Evolutionary conservation across 2,888 invertebrate species (phyloP).

Genomic region (Pharmacophagus antenor): DNA sequence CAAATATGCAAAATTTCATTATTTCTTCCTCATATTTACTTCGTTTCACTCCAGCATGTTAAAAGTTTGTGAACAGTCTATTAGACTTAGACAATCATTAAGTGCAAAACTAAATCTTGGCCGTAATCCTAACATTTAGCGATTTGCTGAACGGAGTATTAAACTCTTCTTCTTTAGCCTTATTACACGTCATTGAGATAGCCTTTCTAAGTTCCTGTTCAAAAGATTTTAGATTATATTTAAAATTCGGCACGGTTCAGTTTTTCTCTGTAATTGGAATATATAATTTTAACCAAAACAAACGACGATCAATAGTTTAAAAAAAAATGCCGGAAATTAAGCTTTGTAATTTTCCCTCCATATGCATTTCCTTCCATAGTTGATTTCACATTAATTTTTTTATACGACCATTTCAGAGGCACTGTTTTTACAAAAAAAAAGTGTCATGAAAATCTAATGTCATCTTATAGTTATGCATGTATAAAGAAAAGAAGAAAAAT

Average conservation of each 20-base stretch:
- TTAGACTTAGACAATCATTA: conserved; percentile 10
- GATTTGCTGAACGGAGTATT: conserved; percentile 14
- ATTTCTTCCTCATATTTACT: neutral
- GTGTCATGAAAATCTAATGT: too few relatives aligned
- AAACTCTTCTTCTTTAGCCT: conserved; percentile 16
- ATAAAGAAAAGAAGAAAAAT: too few relatives aligned
- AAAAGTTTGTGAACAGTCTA: conserved; percentile 9
- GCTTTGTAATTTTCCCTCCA: too few relatives aligned
- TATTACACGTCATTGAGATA: neutral
- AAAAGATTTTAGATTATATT: neutral
- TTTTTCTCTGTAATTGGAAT: neutral
- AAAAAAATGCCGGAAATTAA: too few relatives aligned
- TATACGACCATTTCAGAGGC: too few relatives aligned
- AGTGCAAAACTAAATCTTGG: conserved; percentile 13
- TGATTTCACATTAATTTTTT: too few relatives aligned
- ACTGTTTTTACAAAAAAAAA: too few relatives aligned
- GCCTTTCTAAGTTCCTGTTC: neutral
- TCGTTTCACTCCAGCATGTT: neutral
- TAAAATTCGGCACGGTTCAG: neutral
- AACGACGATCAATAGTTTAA: too few relatives aligned
- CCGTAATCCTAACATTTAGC: conserved; percentile 12
- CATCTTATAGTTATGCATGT: too few relatives aligned
- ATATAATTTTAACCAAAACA: too few relatives aligned
- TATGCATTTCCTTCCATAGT: too few relatives aligned
- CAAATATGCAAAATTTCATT: neutral